Evolutionary conservation across 2,797 vertebrate species (phyloP).

Genomic region (Sarcoramphus papa): DNA sequence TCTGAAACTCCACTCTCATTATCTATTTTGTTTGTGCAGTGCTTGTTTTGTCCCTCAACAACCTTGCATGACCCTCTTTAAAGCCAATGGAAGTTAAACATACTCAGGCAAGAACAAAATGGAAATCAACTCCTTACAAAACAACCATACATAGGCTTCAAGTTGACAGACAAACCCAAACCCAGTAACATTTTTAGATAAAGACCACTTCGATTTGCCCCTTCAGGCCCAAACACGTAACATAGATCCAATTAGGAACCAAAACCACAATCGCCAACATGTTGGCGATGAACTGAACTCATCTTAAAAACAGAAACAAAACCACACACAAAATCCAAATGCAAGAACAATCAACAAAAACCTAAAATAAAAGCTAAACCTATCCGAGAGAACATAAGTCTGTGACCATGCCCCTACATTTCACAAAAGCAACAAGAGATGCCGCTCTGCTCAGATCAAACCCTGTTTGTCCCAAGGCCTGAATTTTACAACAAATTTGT

Average conservation of each 20-base stretch:
- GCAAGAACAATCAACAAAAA: not conserved
- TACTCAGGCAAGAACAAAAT: not conserved
- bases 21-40: constrained; percentile 19
- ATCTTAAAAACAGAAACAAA: not conserved
- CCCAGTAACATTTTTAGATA: not conserved
- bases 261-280: not conserved
- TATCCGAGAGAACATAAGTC: fast-evolving
- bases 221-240: not conserved
- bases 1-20: constrained; percentile 28
- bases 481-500: not conserved
- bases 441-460: not conserved
- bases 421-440: not conserved
- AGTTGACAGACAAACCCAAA: not conserved
- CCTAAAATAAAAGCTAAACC: not conserved
- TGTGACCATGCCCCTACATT: not conserved
- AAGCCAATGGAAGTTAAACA: not conserved
- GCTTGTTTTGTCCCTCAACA: not conserved
- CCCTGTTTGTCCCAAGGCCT: not conserved
- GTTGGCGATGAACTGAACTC: not conserved
- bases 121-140: constrained; percentile 1
- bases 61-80: not conserved
- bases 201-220: not conserved
- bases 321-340: not conserved
- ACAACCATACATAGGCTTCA: not conserved
- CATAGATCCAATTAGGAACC: not conserved